phyloP scores from a whole-genome alignment of 2,888 invertebrate species.

The Argynnis bischoffii region DNA sequence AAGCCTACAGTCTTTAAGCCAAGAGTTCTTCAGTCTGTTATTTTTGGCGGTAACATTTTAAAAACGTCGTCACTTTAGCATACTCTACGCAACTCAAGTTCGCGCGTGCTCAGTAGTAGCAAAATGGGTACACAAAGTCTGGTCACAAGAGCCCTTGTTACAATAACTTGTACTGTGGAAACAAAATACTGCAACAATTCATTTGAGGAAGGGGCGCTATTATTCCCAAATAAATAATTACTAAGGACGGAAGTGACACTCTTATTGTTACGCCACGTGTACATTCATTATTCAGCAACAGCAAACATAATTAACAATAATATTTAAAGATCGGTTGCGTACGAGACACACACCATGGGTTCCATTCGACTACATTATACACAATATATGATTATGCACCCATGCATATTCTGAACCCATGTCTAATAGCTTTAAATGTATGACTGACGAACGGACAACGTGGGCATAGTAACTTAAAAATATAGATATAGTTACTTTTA shows the following conservation, averaged over 20 bases:
- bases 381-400: no score
- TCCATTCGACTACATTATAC: no score
- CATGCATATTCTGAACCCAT: no score
- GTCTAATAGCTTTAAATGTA: no score
- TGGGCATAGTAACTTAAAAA: no score
- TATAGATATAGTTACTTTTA: no score
- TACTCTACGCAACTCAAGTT: slow-evolving; percentile 10
- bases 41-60: slow-evolving; percentile 7
- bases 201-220: slow-evolving; percentile 1
- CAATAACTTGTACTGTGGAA: slow-evolving; percentile 5
- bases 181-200: background rate
- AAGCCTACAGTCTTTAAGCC: background rate
- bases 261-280: slow-evolving; percentile 9
- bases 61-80: background rate
- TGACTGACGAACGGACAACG: no score
- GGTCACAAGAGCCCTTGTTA: slow-evolving; percentile 26
- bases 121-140: slow-evolving; percentile 26
- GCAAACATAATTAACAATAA: slow-evolving; percentile 1
- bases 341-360: no score
- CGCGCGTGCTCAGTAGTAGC: slow-evolving; percentile 29
- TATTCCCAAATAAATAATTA: slow-evolving; percentile 1
- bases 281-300: background rate
- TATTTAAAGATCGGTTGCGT: background rate
- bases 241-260: background rate
- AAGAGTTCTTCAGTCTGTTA: background rate